Evolutionary conservation across 2,113 vertebrate species (phyloP), one percentile per base, ranked within the genome.

Genomic region (Eudyptes chrysolophus): DNA sequence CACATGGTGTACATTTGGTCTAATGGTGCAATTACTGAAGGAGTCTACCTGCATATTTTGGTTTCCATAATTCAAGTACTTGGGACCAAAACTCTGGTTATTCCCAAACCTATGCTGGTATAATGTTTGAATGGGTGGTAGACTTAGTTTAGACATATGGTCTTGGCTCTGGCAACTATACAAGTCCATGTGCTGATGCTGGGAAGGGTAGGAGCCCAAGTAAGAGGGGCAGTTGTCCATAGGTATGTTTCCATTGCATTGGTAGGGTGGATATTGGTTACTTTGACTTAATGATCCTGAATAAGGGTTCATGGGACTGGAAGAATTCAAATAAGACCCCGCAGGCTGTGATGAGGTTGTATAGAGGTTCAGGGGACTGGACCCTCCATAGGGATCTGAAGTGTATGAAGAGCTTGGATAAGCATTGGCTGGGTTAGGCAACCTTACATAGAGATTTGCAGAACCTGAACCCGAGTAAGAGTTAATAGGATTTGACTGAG

Each of bases 21-120:
- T 98, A 82, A 98, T 88, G 90, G 97, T 96, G 84, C 98, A 99
- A 66, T 97, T 95, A 96, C 95, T 98, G 97, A 99, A 99, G 88
- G 98, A 98, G 95, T 99, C 99, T 87, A 99, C 96, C 92, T 99
- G 99, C 96, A 99, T 95, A 84, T 97, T 98, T 95, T 98, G 98
- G 96, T 98, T 99, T 92, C 98, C 97, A 13, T 99, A 99, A 94
- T 98, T 98, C 78, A 99, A 98, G 95, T 99, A 99, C 96, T 98
- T 99, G 58, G 98, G 97, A 77, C 98, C 95, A 94, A 98, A 99
- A 72, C 95, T 97, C 95, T 98, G 99, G 96, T 98, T 98, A 57
- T 98, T 98, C 89, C 97, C 97, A 64, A 99, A 99, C 92, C 98
- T 98, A 69, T 99, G 99, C 95, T 99, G 99, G 97, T 99, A 99